Conservation (phyloP, 1,140 invertebrate species). For the Drosophila ficusphila region DNA sequence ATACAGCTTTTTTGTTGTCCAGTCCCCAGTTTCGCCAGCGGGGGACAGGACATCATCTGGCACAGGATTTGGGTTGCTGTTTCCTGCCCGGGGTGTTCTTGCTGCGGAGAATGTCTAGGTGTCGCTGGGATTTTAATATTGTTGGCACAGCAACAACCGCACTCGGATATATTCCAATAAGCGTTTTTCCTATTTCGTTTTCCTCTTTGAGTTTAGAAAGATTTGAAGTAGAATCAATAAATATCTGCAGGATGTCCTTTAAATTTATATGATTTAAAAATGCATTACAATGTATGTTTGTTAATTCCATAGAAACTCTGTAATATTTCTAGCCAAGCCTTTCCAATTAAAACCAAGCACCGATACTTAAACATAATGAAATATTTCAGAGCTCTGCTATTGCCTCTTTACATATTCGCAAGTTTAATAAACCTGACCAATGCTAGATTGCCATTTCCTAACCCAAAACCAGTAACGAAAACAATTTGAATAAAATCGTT, state of each 20-base stretch:
- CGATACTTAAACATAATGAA: not conserved
- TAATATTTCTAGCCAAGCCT: no score
- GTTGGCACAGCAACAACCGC: slow-evolving; percentile 22
- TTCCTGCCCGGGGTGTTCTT: slow-evolving; percentile 12
- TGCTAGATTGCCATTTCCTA: not conserved
- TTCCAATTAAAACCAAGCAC: not conserved
- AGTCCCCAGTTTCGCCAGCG: not conserved
- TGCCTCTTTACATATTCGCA: not conserved
- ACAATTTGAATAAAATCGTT: slow-evolving; percentile 48
- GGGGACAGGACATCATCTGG: slow-evolving; percentile 29
- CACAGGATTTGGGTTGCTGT: slow-evolving; percentile 18
- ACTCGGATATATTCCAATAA: not conserved
- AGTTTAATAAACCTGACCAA: not conserved
- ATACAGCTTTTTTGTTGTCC: not conserved
- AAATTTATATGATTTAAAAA: no score
- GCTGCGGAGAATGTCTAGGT: slow-evolving; percentile 19
- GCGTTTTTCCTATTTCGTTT: slow-evolving; percentile 1
- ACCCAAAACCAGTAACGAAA: slow-evolving; percentile 16
- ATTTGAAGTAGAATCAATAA: not conserved
- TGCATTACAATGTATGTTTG: no score
- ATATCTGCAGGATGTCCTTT: not conserved
- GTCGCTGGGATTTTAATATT: slow-evolving; percentile 43
- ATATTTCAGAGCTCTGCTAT: not conserved
- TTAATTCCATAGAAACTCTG: no score
- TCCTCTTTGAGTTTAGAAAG: not conserved